Evolutionary conservation across 2,113 vertebrate genomes (phyloP), one percentile per base, ranked within the genome.

Genomic region (Macrotis lagotis): DNA sequence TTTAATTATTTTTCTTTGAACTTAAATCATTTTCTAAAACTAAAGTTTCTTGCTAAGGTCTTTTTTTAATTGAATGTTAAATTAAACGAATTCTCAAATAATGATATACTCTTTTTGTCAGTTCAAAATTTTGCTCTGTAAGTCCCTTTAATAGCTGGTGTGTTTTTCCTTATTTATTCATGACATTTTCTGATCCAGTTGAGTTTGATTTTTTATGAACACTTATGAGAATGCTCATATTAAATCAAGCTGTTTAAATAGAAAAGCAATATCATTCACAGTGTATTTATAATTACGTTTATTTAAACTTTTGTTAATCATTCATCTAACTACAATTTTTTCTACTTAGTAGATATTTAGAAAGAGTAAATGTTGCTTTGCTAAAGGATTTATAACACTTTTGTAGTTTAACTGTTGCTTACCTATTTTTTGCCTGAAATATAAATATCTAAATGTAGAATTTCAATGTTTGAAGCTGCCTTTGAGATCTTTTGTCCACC

Each of bases 281-380:
- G 90, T 94, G 48, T 59, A 96, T 94, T 95, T 96, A 94, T 97
- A 97, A 97, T 97, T 97, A 95, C 50, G 95, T 95, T 94, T 97
- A 97, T 97, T 96, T 97, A 97, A 96, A 92, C 94, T 95, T 55
- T 91, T 94, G 96, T 97, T 98, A 97, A 97, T 98, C 97, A 98
- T 97, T 98, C 93, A 97, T 96, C 94, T 51, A 95, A 90, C 93
- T 92, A 94, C 94, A 96, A 97, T 93, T 96, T 98, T 98, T 97
- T 96, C 94, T 96, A 59, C 91, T 94, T 95, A 95, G 92, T 91
- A 53, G 95, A 48, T 90, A 90, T 26, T 97, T 95, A 96, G 96
- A 96, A 97, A 97, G 94, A 94, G 97, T 95, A 97, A 97, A 98
- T 93, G 97, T 50, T 94, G 66, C 19, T 95, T 92, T 93, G 91